Conservation (phyloP, 1,140 invertebrate species). For the Pygmarrhopalites habei region DNA sequence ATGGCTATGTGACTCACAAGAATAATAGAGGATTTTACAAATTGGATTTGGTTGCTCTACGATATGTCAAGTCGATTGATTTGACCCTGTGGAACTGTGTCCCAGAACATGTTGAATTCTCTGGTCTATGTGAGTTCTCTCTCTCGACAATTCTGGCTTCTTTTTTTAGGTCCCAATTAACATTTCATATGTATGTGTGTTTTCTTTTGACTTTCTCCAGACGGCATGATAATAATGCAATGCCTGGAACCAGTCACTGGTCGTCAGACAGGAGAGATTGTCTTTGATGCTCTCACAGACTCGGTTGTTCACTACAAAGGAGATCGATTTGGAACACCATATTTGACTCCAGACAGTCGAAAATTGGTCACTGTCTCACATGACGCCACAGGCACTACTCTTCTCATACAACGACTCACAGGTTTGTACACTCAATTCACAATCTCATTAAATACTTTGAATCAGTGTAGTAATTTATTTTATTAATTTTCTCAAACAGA, state of each 20-base stretch:
- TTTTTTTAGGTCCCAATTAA: too few relatives aligned
- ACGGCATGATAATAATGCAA: slow-evolving; percentile 64
- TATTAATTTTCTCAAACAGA: slow-evolving; percentile 46
- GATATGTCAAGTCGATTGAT: slow-evolving; percentile 66
- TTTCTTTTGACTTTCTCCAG: slow-evolving; percentile 46
- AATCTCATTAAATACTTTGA: neutral
- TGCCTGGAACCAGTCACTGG: slow-evolving; percentile 61
- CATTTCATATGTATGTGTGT: neutral
- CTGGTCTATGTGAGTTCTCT: slow-evolving; percentile 61
- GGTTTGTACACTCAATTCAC: slow-evolving; percentile 43
- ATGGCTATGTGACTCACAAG: slow-evolving; percentile 68
- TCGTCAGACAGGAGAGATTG: slow-evolving; percentile 58
- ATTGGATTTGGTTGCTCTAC: slow-evolving; percentile 65
- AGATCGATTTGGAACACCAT: slow-evolving; percentile 57
- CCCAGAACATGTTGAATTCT: slow-evolving; percentile 61
- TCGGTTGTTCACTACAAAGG: slow-evolving; percentile 59
- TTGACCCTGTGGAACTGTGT: slow-evolving; percentile 68
- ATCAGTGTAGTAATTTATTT: neutral
- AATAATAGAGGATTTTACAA: slow-evolving; percentile 69
- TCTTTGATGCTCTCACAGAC: slow-evolving; percentile 70
- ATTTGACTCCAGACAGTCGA: slow-evolving; percentile 64
- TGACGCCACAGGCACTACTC: slow-evolving; percentile 53
- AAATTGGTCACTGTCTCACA: slow-evolving; percentile 62
- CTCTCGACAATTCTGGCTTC: too few relatives aligned
- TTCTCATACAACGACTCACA: slow-evolving; percentile 64